These are phyloP conservation scores for Turritopsis dohrnii DNA, from an alignment of 30 jellyfish, hydroid and myxozoan species.

Conservation along the genomic window DNA sequence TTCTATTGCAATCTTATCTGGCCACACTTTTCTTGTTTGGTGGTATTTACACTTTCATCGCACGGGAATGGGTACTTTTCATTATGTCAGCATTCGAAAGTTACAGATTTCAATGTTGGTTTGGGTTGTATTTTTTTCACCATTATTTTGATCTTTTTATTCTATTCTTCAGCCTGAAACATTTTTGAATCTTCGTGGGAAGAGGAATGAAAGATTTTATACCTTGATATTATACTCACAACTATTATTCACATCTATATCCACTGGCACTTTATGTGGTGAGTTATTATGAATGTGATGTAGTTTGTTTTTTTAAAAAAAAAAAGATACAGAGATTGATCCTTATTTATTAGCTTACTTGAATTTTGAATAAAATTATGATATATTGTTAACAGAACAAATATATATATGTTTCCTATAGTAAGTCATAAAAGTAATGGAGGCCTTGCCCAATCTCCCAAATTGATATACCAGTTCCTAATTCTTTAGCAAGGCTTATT, in stretches of 20 bases:
- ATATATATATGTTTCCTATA: slow-evolving; percentile 13
- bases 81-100: neutral
- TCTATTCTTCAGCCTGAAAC: slow-evolving; percentile 21
- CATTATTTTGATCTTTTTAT: no score
- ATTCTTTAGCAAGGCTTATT: slow-evolving; percentile 67
- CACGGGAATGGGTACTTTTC: slow-evolving; percentile 35
- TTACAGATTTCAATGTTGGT: no score
- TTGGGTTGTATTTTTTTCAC: no score
- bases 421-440: slow-evolving; percentile 88
- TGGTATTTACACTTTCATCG: slow-evolving; percentile 68
- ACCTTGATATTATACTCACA: slow-evolving; percentile 15
- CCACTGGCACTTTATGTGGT: slow-evolving; percentile 96
- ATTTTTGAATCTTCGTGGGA: slow-evolving; percentile 20
- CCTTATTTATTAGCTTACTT: no score
- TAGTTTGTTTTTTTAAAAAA: neutral
- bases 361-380: no score
- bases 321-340: no score
- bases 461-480: slow-evolving; percentile 94
- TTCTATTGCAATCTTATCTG: slow-evolving; percentile 61
- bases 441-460: slow-evolving; percentile 99
- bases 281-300: no score
- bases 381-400: neutral
- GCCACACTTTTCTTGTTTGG: slow-evolving; percentile 72
- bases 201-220: neutral
- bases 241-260: slow-evolving; percentile 47